These are phyloP conservation scores for Psix sp. DNA, from an alignment of 1,140 invertebrate genomes.

Conservation along the genomic window DNA sequence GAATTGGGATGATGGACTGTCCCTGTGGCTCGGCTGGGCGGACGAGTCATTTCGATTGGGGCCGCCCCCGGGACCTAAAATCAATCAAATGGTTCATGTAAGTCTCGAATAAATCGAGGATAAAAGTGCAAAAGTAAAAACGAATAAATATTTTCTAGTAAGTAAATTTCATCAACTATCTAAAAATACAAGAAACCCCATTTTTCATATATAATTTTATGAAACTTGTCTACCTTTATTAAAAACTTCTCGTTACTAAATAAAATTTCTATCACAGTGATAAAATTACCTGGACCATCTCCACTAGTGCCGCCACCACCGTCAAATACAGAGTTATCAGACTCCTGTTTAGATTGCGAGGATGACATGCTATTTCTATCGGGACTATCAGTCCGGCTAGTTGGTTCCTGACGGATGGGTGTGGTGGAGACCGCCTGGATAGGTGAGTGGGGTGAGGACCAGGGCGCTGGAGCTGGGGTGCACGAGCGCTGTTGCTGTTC, in stretches of 20 bases:
- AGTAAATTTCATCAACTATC: too few species aligned
- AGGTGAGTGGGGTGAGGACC: slow-evolving; percentile 72
- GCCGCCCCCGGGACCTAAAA: slow-evolving; percentile 59
- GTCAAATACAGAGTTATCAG: slow-evolving; percentile 78
- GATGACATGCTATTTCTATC: slow-evolving; percentile 70
- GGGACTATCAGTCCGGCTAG: slow-evolving; percentile 69
- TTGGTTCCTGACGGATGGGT: slow-evolving; percentile 69
- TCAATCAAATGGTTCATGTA: background rate
- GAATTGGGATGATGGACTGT: slow-evolving; percentile 74
- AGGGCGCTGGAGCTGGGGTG: slow-evolving; percentile 67
- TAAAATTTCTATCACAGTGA: background rate
- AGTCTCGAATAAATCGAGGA: too few species aligned
- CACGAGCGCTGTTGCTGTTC: slow-evolving; percentile 71
- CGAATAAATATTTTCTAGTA: too few species aligned
- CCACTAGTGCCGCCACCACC: slow-evolving; percentile 73
- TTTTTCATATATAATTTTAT: too few species aligned
- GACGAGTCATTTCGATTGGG: slow-evolving; percentile 61
- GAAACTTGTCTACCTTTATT: too few species aligned
- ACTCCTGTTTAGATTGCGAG: slow-evolving; percentile 75
- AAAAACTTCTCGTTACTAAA: too few species aligned
- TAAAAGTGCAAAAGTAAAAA: too few species aligned
- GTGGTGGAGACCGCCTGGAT: slow-evolving; percentile 70
- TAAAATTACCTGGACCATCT: slow-evolving; percentile 42
- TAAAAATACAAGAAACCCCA: too few species aligned
- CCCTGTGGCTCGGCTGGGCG: slow-evolving; percentile 66